Percentiles rank a stretch among this genome's conserved stretches.
phyloP scores from a whole-genome alignment of 92 coral and sea anemone genomes.

The Palythoa heliodiscus region DNA sequence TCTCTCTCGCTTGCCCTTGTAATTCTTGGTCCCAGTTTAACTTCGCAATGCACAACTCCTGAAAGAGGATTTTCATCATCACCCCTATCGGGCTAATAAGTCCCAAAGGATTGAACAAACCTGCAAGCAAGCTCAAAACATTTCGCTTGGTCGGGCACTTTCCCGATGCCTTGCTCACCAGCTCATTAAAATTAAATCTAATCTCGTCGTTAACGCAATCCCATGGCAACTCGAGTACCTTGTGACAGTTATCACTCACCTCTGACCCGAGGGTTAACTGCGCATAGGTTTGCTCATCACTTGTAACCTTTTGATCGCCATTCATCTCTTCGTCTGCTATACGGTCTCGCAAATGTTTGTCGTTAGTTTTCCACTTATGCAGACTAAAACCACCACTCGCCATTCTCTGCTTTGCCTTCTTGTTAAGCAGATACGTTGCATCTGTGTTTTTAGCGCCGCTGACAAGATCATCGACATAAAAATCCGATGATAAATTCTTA shows the following conservation, averaged over 20 bases:
- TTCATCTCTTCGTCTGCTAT: background rate
- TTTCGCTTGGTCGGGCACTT: conserved; percentile 45
- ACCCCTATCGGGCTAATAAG: conserved; percentile 55
- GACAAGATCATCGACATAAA: background rate
- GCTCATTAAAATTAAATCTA: conserved; percentile 27
- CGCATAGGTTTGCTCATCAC: conserved; percentile 20
- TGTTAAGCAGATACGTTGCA: background rate
- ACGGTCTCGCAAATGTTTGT: background rate
- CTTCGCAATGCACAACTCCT: conserved; percentile 56
- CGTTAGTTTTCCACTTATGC: background rate
- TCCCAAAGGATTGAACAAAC: conserved; percentile 66
- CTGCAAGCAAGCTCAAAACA: conserved; percentile 52
- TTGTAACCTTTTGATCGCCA: background rate
- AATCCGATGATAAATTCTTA: background rate
- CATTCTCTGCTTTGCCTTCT: conserved; percentile 1
- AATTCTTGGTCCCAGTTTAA: conserved; percentile 55
- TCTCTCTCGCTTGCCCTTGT: conserved; percentile 17
- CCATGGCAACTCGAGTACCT: conserved; percentile 59
- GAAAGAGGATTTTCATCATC: conserved; percentile 49
- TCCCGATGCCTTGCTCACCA: conserved; percentile 23
- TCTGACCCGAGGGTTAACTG: conserved; percentile 36
- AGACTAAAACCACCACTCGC: background rate
- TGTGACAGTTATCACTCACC: conserved; percentile 32
- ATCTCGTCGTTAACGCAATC: conserved; percentile 42
- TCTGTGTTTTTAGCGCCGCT: background rate